Percentiles rank a stretch among this genome's conserved stretches.
These are phyloP conservation scores for Cyclophora albipunctata DNA, from an alignment of 2,888 invertebrate genomes.

Conservation along the genomic window DNA sequence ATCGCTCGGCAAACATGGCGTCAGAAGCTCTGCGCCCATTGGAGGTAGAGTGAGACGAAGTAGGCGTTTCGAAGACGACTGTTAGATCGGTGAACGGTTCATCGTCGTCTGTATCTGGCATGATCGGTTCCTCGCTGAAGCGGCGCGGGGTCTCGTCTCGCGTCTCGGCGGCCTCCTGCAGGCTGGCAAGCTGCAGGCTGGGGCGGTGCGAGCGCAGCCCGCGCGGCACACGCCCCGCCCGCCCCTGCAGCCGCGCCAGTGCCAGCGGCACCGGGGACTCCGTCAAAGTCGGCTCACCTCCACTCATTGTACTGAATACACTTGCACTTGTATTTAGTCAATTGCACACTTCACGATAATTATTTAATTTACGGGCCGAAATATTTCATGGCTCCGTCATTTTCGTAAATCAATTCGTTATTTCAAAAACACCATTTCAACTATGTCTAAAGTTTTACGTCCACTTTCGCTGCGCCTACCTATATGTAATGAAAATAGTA, in stretches of 20 bases:
- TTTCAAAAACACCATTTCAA: constrained; percentile 27
- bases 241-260: constrained; percentile 55
- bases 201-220: constrained; percentile 56
- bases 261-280: constrained; percentile 70
- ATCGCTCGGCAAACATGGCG: constrained; percentile 62
- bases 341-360: constrained; percentile 30
- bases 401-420: constrained; percentile 27
- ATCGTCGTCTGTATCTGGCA: constrained; percentile 58
- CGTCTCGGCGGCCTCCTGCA: constrained; percentile 48
- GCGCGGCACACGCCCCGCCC: constrained; percentile 44
- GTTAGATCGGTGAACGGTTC: constrained; percentile 51
- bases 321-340: constrained; percentile 31
- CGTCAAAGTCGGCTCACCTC: constrained; percentile 57
- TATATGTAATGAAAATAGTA: constrained; percentile 4
- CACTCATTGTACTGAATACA: constrained; percentile 52
- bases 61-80: constrained; percentile 31
- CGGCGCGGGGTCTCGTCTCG: constrained; percentile 57
- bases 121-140: constrained; percentile 54
- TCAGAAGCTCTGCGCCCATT: constrained; percentile 67
- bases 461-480: background rate
- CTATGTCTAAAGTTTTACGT: constrained; percentile 21
- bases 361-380: constrained; percentile 18
- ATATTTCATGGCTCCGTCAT: constrained; percentile 50
- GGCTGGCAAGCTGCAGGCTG: constrained; percentile 62
- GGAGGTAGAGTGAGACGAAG: constrained; percentile 40